Conservation (phyloP, 1,140 invertebrate genomes). For the Bombus sylvicola region DNA sequence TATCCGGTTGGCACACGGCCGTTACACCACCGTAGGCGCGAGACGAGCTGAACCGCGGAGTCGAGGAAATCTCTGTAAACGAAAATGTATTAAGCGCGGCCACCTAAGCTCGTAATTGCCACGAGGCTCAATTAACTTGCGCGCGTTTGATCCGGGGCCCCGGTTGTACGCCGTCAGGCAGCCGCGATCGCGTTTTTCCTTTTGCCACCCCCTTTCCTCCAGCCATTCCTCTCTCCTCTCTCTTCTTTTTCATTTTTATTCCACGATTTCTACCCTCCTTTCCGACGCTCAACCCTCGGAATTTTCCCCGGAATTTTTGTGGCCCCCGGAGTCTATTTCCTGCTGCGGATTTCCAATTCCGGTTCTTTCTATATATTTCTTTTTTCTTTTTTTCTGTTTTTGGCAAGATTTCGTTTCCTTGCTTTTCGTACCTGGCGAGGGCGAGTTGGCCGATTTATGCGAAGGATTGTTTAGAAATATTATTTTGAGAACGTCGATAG, state of each 20-base stretch:
- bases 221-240: neutral
- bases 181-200: constrained; percentile 8
- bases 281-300: neutral
- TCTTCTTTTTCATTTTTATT: neutral
- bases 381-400: too few species aligned
- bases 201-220: neutral
- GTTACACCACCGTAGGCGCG: neutral
- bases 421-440: neutral
- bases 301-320: neutral
- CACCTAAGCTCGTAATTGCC: constrained; percentile 54
- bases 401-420: neutral
- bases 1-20: neutral
- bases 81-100: constrained; percentile 55
- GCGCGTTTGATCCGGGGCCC: constrained; percentile 46
- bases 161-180: constrained; percentile 10
- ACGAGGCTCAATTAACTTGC: constrained; percentile 54
- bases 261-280: neutral
- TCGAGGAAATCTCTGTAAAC: constrained; percentile 56
- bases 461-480: neutral
- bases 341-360: neutral
- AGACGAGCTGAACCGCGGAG: neutral
- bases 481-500: neutral
- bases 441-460: neutral
- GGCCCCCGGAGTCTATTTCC: neutral
- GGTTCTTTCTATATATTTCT: neutral